Conservation (phyloP, 2,888 invertebrate genomes). For the Hetaerina titia region DNA sequence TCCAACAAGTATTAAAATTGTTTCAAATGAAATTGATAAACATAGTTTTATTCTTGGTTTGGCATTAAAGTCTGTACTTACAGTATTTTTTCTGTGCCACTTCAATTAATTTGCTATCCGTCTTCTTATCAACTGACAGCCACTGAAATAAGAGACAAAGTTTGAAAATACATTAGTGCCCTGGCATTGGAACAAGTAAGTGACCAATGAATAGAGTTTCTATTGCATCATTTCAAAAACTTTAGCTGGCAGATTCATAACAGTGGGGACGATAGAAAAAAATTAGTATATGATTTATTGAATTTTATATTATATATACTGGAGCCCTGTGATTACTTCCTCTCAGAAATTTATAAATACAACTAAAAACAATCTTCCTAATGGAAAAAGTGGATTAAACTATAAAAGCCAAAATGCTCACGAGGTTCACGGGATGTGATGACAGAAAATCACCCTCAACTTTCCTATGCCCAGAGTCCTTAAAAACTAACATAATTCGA, state of each 20-base stretch:
- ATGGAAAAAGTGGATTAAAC: too few species aligned
- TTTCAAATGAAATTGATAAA: too few species aligned
- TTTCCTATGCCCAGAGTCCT: too few species aligned
- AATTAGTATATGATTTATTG: neutral
- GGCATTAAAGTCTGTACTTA: constrained; percentile 72
- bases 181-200: neutral
- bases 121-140: constrained; percentile 75
- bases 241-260: neutral
- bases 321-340: neutral
- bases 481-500: too few species aligned
- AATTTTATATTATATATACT: neutral
- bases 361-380: too few species aligned
- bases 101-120: constrained; percentile 76
- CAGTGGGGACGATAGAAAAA: neutral
- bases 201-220: neutral
- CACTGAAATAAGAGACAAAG: constrained; percentile 72
- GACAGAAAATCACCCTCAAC: too few species aligned
- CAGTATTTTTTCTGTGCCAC: constrained; percentile 76
- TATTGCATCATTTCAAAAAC: neutral
- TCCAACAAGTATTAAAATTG: neutral
- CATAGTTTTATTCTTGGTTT: too few species aligned
- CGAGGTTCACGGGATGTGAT: too few species aligned
- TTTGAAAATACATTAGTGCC: neutral
- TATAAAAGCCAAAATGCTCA: too few species aligned
- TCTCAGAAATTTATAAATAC: neutral